phyloP scores from a whole-genome alignment of 1,140 invertebrate species.

The Cataglyphis hispanica region DNA sequence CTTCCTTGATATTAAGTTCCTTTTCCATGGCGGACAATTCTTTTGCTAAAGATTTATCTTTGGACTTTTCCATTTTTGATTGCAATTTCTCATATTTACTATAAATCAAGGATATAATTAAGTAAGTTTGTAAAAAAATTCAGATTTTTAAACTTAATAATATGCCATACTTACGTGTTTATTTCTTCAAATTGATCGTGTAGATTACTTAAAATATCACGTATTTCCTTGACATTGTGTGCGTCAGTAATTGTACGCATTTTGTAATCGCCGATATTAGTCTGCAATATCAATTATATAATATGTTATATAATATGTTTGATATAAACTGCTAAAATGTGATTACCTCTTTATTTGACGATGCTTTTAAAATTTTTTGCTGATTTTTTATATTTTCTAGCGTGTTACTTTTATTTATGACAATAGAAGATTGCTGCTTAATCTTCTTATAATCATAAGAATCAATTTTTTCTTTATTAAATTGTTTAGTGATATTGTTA shows the following conservation, averaged over 20 bases:
- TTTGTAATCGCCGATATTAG: constrained; percentile 5
- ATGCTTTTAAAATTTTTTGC: not conserved
- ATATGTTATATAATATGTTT: constrained; percentile 9
- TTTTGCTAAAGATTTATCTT: constrained; percentile 77
- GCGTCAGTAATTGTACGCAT: not conserved
- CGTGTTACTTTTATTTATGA: not conserved
- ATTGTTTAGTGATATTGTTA: not conserved
- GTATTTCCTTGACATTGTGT: constrained; percentile 69
- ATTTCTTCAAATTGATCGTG: constrained; percentile 85
- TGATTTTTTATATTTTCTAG: not conserved
- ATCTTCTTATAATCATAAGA: not conserved
- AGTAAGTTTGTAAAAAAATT: not conserved
- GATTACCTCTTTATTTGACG: not conserved
- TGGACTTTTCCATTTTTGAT: constrained; percentile 74
- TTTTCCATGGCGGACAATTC: constrained; percentile 83
- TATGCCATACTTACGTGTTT: constrained; percentile 79
- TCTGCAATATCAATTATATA: constrained; percentile 45
- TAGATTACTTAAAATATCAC: constrained; percentile 84
- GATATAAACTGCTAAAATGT: not conserved
- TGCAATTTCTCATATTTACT: constrained; percentile 86
- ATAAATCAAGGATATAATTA: constrained; percentile 28
- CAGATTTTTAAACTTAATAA: not conserved
- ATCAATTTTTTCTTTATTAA: not conserved
- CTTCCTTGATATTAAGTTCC: constrained; percentile 85
- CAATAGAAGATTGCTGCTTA: not conserved